Evolutionary conservation across 2,113 vertebrate genomes (phyloP), one percentile per base, ranked within the genome.

Genomic region (Leucoraja erinaceus): DNA sequence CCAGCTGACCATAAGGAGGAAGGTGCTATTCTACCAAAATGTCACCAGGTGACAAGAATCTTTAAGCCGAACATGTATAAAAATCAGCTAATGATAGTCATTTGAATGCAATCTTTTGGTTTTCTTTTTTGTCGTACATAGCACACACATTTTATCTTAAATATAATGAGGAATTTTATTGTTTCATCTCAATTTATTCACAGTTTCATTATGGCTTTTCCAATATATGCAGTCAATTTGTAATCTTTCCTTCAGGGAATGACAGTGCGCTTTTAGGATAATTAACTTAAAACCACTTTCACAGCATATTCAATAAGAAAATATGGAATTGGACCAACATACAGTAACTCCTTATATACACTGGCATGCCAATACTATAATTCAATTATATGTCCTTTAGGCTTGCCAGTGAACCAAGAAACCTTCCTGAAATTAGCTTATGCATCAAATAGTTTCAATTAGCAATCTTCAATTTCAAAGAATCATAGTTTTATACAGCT

Each of bases 251-350:
- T 86, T 11, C 25, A 86, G 79, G 79, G 79, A 22, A 56, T 83
- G 47, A 56, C 79, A 20, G 25, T 59, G 47, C 59, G 20, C 81
- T 59, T 28, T 84, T 28, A 59, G 47, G 2, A n/a, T 54, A 86
- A 86, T 86, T 22, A 86, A 86, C 10, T 61, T 86, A 20, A 47
- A 86, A 61, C 25, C 61, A 22, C 25, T n/a, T 61, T 12, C 25
- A 86, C 14, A 56, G 28, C 81, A 86, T 86, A 56, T 86, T 61
- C 81, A 86, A 86, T 56, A 86, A 61, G 25, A 86, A n/a, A 59
- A 47, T 47, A 47, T 47, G 0, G 38, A 47, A 25, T 61, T 86
- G 1, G 10, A 61, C 54, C 12, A 61, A 86, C 10, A 56, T 86
- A 47, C 0, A 47, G 38, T 47, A 86, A 12, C 25, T 28, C 54